Conservation (phyloP, 2,888 invertebrate species). For the Zaprionus obscuricornis region DNA sequence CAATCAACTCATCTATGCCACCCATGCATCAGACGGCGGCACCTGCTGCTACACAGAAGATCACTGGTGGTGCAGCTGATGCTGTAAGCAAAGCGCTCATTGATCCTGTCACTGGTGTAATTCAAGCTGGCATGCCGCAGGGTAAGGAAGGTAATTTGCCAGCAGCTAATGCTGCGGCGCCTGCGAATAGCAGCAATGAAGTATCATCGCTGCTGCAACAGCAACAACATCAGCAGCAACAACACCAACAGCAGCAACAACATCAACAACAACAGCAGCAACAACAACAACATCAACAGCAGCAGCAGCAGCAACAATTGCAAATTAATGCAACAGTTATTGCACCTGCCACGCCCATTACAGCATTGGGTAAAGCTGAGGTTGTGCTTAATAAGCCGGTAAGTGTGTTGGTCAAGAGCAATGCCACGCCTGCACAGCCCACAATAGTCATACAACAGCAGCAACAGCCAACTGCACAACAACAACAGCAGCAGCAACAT, state of each 20-base stretch:
- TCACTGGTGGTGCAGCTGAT: slow-evolving; percentile 84
- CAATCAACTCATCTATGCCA: slow-evolving; percentile 72
- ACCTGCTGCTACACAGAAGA: slow-evolving; percentile 73
- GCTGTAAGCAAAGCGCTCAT: slow-evolving; percentile 86
- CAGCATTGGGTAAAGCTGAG: slow-evolving; percentile 66
- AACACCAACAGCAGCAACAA: slow-evolving; percentile 37
- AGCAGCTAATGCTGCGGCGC: slow-evolving; percentile 72
- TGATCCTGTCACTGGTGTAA: slow-evolving; percentile 89
- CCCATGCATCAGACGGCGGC: slow-evolving; percentile 78
- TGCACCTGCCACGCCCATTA: slow-evolving; percentile 64
- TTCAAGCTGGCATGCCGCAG: slow-evolving; percentile 87
- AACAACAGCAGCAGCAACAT: slow-evolving; percentile 39
- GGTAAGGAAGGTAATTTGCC: slow-evolving; percentile 86
- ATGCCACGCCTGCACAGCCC: slow-evolving; percentile 36
- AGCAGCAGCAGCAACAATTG: slow-evolving; percentile 20
- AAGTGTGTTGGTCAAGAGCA: slow-evolving; percentile 81
- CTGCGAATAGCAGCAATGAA: slow-evolving; percentile 53
- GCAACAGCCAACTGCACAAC: slow-evolving; percentile 44
- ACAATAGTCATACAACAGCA: slow-evolving; percentile 56
- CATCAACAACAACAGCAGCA: slow-evolving; percentile 36
- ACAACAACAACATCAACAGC: slow-evolving; percentile 20
- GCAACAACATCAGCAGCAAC: slow-evolving; percentile 48
- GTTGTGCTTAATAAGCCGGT: slow-evolving; percentile 73
- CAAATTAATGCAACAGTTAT: slow-evolving; percentile 60
- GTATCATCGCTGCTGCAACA: slow-evolving; percentile 35